These are phyloP conservation scores for Coracias cyanogaster DNA, from an alignment of 2,797 vertebrate genomes.

Conservation along the genomic window DNA sequence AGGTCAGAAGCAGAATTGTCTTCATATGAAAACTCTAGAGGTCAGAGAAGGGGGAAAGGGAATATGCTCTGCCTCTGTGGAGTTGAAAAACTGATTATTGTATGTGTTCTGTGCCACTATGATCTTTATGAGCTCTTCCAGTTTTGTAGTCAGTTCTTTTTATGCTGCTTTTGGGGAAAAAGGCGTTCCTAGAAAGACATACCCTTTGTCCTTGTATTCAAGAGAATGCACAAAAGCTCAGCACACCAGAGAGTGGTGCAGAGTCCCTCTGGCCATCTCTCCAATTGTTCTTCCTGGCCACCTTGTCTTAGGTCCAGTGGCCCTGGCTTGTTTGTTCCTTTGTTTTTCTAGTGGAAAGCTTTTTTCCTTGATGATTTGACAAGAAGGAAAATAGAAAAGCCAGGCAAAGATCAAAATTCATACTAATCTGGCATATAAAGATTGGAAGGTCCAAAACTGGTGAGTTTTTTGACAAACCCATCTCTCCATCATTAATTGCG, in stretches of 20 bases:
- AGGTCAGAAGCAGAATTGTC: background rate
- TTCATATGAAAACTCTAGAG: background rate
- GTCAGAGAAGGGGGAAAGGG: background rate
- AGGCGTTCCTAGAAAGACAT: background rate
- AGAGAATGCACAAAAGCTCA: background rate
- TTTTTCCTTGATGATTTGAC: background rate
- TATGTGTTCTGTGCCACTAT: background rate
- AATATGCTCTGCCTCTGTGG: background rate
- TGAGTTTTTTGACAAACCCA: background rate
- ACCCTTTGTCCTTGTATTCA: background rate
- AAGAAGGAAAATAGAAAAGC: background rate
- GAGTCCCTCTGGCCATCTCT: background rate
- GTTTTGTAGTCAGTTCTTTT: background rate
- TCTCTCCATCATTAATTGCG: background rate
- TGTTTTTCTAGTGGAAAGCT: background rate
- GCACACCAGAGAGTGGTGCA: rapidly evolving
- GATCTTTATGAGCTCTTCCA: background rate
- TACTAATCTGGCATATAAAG: background rate
- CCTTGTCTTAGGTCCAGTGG: background rate
- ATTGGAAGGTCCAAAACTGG: background rate
- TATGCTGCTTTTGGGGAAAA: constrained; percentile 7
- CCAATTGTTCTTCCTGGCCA: background rate
- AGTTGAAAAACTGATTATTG: constrained; percentile 2
- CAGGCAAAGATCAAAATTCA: background rate
- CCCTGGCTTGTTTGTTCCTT: background rate